Conservation (phyloP, 1,140 invertebrate species). For the Drosophila carrolli region DNA sequence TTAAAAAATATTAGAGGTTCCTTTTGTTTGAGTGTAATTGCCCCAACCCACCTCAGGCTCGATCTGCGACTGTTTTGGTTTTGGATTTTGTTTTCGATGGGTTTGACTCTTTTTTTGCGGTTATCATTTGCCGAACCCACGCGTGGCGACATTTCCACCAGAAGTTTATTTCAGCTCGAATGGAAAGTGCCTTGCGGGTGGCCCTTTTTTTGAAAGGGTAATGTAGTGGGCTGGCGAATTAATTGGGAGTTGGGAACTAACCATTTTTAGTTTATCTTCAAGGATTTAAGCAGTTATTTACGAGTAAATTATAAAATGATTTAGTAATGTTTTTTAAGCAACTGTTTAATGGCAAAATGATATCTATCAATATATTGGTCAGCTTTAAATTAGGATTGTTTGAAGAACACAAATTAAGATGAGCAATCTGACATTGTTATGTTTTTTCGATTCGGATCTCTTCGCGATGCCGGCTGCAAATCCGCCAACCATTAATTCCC, state of each 20-base stretch:
- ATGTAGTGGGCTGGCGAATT: conserved; percentile 25
- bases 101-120: conserved; percentile 29
- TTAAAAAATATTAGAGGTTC: too few relatives aligned
- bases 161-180: conserved; percentile 39
- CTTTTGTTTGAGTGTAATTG: conserved; percentile 11
- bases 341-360: too few relatives aligned
- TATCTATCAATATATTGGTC: too few relatives aligned
- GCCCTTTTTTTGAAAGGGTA: conserved; percentile 16
- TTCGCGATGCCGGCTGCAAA: conserved; percentile 6
- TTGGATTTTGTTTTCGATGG: conserved; percentile 43
- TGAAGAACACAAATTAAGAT: not conserved
- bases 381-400: not conserved
- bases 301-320: too few relatives aligned
- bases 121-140: conserved; percentile 74
- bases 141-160: conserved; percentile 64
- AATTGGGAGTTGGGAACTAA: conserved; percentile 5
- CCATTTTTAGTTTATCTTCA: too few relatives aligned
- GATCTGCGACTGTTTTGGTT: conserved; percentile 28
- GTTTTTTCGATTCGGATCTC: not conserved
- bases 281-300: too few relatives aligned
- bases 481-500: conserved; percentile 38
- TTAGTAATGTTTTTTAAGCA: too few relatives aligned
- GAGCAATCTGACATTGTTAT: not conserved
- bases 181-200: conserved; percentile 64
- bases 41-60: not conserved